Conservation (phyloP, 2,113 vertebrate species). For the Probosciger aterrimus region DNA sequence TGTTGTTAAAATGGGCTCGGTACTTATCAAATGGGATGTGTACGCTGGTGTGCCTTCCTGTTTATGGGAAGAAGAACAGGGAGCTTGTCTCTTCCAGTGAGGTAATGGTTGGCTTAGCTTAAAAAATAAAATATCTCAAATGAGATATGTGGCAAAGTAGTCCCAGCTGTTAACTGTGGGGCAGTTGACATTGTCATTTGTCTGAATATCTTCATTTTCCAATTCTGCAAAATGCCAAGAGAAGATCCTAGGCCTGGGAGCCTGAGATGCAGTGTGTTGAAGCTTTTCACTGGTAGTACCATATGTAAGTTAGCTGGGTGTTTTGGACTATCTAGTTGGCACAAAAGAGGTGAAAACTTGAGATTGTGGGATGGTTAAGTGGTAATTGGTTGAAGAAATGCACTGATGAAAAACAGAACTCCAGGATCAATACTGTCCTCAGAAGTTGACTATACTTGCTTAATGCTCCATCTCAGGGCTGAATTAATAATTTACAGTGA, state of each 20-base stretch:
- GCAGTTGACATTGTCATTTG: background rate
- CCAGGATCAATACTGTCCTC: background rate
- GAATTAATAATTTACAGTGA: background rate
- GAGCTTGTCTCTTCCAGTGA: background rate
- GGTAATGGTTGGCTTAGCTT: background rate
- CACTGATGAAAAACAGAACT: background rate
- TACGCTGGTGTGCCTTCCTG: background rate
- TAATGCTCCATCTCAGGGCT: background rate
- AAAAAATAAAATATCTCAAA: background rate
- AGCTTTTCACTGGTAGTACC: background rate
- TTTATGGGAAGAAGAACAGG: background rate
- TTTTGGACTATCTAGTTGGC: background rate
- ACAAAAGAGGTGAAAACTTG: background rate
- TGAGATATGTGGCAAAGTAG: background rate
- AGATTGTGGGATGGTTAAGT: background rate
- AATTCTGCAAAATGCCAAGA: background rate
- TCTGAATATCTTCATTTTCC: background rate
- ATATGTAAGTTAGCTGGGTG: background rate
- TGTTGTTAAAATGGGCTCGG: background rate
- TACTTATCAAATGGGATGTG: background rate
- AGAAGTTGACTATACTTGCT: background rate
- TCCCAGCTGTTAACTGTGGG: background rate
- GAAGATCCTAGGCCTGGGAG: background rate
- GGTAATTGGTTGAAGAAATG: background rate
- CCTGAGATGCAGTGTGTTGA: background rate